Percentiles rank a stretch among this genome's conserved stretches.
phyloP scores from a whole-genome alignment of 92 coral and sea anemone species.

The Porites cylindrica region DNA sequence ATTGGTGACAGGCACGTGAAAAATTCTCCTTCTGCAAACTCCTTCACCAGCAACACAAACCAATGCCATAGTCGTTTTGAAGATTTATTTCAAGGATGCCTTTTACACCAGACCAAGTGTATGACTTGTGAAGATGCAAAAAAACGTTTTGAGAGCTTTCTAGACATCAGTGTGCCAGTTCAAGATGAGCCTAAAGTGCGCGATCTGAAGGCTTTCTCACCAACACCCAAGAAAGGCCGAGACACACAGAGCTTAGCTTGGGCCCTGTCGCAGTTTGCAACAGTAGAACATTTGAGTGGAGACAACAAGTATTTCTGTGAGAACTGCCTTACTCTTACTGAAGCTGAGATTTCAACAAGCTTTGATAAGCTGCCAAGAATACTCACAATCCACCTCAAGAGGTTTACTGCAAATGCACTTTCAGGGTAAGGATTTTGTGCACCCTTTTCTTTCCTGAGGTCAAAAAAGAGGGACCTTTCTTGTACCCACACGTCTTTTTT shows the following conservation, averaged over 20 bases:
- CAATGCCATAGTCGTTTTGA: slow-evolving; percentile 17
- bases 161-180: slow-evolving; percentile 97
- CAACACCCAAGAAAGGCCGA: slow-evolving; percentile 77
- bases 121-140: slow-evolving; percentile 93
- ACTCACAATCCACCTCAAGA: slow-evolving; percentile 90
- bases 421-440: slow-evolving; percentile 72
- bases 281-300: slow-evolving; percentile 85
- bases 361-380: slow-evolving; percentile 93
- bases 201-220: slow-evolving; percentile 74
- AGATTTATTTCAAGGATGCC: slow-evolving; percentile 83
- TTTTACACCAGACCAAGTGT: slow-evolving; percentile 90
- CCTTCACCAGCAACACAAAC: slow-evolving; percentile 18
- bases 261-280: slow-evolving; percentile 99
- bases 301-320: slow-evolving; percentile 98
- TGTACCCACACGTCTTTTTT: too few relatives aligned
- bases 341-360: slow-evolving; percentile 92
- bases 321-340: slow-evolving; percentile 86
- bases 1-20: not conserved
- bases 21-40: slow-evolving; percentile 4
- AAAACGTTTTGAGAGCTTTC: slow-evolving; percentile 87
- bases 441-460: not conserved
- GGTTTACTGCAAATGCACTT: slow-evolving; percentile 80
- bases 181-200: slow-evolving; percentile 67
- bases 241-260: slow-evolving; percentile 73
- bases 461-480: too few relatives aligned